Percentiles rank a stretch among this genome's conserved stretches.
phyloP scores from a whole-genome alignment of 2,797 vertebrate species.

The Sarcoramphus papa region DNA sequence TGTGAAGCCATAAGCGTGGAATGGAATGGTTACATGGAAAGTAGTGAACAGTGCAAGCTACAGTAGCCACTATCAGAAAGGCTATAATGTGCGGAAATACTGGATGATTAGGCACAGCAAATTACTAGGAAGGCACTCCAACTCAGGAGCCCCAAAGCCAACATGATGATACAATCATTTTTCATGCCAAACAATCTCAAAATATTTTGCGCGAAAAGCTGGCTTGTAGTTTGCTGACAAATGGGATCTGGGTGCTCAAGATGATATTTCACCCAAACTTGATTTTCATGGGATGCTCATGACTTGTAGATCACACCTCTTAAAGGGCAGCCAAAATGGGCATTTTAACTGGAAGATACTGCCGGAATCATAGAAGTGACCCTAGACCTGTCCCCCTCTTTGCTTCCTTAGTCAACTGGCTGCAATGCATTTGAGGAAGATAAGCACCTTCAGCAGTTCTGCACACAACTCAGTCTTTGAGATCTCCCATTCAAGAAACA shows the following conservation, averaged over 20 bases:
- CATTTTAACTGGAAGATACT: neutral
- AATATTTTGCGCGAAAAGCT: neutral
- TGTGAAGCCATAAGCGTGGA: neutral
- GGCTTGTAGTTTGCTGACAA: neutral
- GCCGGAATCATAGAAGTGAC: neutral
- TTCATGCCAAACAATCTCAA: neutral
- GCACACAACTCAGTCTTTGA: neutral
- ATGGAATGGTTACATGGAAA: neutral
- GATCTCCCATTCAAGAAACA: neutral
- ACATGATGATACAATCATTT: rapidly evolving
- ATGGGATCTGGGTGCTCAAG: neutral
- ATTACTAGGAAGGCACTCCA: neutral
- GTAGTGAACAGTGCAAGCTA: neutral
- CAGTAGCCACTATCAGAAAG: neutral
- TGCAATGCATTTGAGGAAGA: neutral
- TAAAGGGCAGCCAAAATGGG: neutral
- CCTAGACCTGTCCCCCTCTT: too few species aligned
- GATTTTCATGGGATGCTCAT: neutral
- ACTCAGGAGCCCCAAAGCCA: neutral
- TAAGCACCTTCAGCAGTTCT: neutral
- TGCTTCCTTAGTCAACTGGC: neutral
- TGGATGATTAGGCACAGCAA: neutral
- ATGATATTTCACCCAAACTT: neutral
- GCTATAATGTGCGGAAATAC: neutral
- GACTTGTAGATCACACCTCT: neutral